Conservation (phyloP, 2,113 vertebrate species). For the Rhizomys pruinosus region DNA sequence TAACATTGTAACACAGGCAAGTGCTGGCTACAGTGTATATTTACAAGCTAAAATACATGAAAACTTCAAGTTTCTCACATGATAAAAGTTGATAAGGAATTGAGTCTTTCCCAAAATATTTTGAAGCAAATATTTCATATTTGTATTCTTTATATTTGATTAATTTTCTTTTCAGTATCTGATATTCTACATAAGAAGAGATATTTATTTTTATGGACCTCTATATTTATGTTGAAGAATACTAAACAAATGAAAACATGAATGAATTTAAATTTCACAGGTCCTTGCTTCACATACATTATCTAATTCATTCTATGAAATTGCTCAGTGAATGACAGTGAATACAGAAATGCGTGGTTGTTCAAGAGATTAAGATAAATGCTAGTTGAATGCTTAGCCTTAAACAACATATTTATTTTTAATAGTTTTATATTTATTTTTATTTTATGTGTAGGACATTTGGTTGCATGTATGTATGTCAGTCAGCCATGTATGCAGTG, state of each 20-base stretch:
- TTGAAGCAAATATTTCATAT: neutral
- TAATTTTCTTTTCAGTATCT: neutral
- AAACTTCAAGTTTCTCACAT: neutral
- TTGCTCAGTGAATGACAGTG: neutral
- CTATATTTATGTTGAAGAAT: neutral
- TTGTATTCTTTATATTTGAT: constrained; percentile 8
- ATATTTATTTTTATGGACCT: neutral
- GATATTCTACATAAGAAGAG: neutral
- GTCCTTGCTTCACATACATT: neutral
- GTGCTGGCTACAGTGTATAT: neutral
- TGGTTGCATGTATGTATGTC: no score
- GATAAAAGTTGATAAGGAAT: neutral
- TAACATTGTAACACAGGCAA: neutral
- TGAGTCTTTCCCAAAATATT: neutral
- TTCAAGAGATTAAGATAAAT: no score
- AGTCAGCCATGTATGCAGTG: no score
- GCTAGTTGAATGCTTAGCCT: no score
- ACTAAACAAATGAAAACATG: neutral
- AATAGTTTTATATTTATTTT: no score
- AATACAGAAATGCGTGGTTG: no score
- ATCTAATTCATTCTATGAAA: neutral
- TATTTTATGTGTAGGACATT: no score
- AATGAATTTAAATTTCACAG: neutral
- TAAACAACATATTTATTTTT: no score
- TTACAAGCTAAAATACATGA: neutral